Base-by-base conservation (phyloP, 2,888 invertebrate genomes). In the Disparrhopalites patrizii region DNA sequence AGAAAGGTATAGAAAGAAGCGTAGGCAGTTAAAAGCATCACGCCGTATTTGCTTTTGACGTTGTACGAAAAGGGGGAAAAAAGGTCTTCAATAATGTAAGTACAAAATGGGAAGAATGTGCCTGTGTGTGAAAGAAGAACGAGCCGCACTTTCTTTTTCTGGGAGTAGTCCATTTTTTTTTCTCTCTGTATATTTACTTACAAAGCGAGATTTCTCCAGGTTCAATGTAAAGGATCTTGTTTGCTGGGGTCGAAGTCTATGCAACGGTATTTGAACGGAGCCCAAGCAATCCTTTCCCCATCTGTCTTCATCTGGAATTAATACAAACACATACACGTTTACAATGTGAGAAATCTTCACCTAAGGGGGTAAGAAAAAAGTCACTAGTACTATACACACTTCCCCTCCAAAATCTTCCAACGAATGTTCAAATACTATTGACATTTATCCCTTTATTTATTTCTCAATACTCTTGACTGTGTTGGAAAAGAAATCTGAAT, bases 201-300 rank as follows among this genome's bases (percentile, higher is more conserved):
- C 72, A 72, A 74, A 83, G 83, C 69, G 82, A 81, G 71, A 81
- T 80, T 70, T 81, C 75, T 85, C 85, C 71, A 86, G 78, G 73
- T 80, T 82, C 54, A 85, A 80, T 75, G 82, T 83, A 79, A 84
- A 84, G 70, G 81, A 80, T 76, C 82, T 83, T 55, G 81, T 82
- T 72, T 83, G 81, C 68, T 83, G 83, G 27, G 82, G 79, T 67
- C 87, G 68, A 80, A 84, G 72, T 83, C 87, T 73, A 84, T 84
- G 83, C 75, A 85, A 81, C 66, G 81, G 82, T 50, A 87, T 83
- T 69, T 85, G 80, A 8, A 85, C 84, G 77, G 88, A 88, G 36
- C 88, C 91, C 76, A 92, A 84, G 78, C 89, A 90, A 78, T 90
- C 90, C 77, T 87, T 86, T 4, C 88, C 89, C 77, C 87, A 93